These are phyloP conservation scores for Beaufortia kweichowensis DNA, from an alignment of 2,113 vertebrate species.

Conservation along the genomic window DNA sequence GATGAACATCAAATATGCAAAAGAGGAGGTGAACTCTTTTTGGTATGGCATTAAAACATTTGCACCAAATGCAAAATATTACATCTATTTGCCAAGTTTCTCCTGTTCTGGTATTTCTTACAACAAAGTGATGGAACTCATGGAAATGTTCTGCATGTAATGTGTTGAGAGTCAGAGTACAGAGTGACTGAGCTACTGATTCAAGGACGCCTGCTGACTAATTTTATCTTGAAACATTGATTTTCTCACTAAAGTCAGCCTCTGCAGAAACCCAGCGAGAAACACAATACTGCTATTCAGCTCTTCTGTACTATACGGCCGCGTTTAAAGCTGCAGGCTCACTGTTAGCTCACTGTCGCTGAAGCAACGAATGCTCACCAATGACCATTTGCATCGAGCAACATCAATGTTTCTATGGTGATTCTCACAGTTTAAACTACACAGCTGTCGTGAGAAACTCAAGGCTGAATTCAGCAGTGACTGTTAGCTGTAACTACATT, in stretches of 20 bases:
- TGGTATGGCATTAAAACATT: background rate
- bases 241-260: conserved; percentile 46
- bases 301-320: conserved; percentile 17
- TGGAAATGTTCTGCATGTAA: background rate
- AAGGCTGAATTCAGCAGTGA: background rate
- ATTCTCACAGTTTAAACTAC: background rate
- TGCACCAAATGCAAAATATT: background rate
- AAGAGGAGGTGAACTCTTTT: background rate
- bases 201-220: conserved; percentile 42
- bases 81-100: background rate
- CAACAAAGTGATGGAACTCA: background rate
- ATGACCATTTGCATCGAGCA: background rate
- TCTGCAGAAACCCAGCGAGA: conserved; percentile 45
- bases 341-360: background rate
- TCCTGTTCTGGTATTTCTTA: background rate
- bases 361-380: background rate
- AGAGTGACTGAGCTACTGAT: conserved; percentile 6
- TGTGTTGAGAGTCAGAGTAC: conserved; percentile 18
- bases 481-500: background rate
- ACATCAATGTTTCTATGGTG: background rate
- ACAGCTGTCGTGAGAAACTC: background rate
- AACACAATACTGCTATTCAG: conserved; percentile 47
- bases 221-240: conserved; percentile 49
- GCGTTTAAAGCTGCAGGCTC: conserved; percentile 30
- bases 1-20: conserved; percentile 21